Percentiles rank a stretch among this genome's conserved stretches.
Evolutionary conservation across 1,140 invertebrate genomes (phyloP).

Genomic region (Tribolium castaneum): DNA sequence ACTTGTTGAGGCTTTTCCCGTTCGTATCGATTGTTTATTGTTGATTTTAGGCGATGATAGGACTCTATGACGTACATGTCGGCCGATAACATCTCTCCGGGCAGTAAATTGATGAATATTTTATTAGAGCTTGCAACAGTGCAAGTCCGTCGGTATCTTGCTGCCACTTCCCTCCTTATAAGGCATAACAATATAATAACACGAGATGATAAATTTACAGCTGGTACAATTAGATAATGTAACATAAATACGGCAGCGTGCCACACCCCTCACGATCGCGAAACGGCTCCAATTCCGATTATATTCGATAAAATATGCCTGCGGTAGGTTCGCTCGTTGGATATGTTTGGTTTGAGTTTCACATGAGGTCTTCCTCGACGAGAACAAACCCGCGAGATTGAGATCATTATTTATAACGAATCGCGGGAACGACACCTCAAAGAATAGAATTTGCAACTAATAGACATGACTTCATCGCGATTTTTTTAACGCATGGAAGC

Average conservation of each 20-base stretch:
- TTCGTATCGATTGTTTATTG: conserved; percentile 5
- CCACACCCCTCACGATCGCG: background rate
- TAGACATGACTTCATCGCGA: background rate
- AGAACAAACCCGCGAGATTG: background rate
- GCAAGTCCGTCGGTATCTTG: background rate
- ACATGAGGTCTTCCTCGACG: background rate
- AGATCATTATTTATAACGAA: conserved; percentile 25
- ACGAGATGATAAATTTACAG: conserved; percentile 29
- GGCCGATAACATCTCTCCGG: background rate
- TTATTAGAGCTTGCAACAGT: conserved; percentile 32
- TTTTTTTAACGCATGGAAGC: too few species aligned
- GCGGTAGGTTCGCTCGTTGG: background rate
- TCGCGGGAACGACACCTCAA: conserved; percentile 15
- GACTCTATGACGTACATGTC: background rate
- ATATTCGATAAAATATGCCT: background rate
- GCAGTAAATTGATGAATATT: conserved; percentile 29
- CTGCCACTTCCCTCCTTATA: conserved; percentile 21
- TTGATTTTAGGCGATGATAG: conserved; percentile 22
- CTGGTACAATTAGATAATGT: conserved; percentile 37
- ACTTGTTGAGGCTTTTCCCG: background rate
- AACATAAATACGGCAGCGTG: conserved; percentile 13
- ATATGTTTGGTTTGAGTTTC: background rate
- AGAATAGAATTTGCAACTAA: conserved; percentile 11
- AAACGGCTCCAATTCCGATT: background rate
- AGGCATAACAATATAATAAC: conserved; percentile 37